phyloP scores from a whole-genome alignment of 2,113 vertebrate species.

The Okapia johnstoni region DNA sequence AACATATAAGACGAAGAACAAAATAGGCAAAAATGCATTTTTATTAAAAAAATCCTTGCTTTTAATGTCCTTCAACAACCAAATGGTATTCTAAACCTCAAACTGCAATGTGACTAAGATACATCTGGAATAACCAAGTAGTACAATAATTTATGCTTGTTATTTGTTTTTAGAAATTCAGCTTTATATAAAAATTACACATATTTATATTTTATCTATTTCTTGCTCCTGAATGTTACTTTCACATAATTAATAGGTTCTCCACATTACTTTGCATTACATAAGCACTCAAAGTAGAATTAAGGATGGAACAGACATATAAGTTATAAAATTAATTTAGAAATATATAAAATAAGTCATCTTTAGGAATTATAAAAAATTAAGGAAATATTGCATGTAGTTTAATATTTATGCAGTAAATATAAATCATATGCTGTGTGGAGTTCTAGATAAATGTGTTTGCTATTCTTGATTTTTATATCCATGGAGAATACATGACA shows the following conservation, averaged over 20 bases:
- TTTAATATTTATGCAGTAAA: not conserved
- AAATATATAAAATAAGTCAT: not conserved
- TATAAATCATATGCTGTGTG: not conserved
- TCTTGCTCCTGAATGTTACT: not conserved
- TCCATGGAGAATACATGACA: not conserved
- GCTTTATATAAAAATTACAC: not conserved
- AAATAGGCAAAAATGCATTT: not conserved
- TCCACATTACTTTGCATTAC: not conserved
- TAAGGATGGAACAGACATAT: not conserved
- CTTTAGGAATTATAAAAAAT: not conserved
- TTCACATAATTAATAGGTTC: not conserved
- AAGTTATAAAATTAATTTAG: not conserved
- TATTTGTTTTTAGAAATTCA: slow-evolving; percentile 2
- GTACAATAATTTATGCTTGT: not conserved
- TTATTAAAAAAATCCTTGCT: not conserved
- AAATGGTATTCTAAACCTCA: not conserved
- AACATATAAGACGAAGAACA: not conserved
- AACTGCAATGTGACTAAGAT: not conserved
- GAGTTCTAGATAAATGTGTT: not conserved
- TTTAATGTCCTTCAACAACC: not conserved
- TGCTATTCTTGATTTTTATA: not conserved
- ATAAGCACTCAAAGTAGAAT: not conserved
- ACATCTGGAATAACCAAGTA: not conserved
- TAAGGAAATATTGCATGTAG: not conserved
- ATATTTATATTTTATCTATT: not conserved